Evolutionary conservation across 2,113 vertebrate genomes (phyloP), one percentile per base, ranked within the genome.

Genomic region (Phoxinus phoxinus): DNA sequence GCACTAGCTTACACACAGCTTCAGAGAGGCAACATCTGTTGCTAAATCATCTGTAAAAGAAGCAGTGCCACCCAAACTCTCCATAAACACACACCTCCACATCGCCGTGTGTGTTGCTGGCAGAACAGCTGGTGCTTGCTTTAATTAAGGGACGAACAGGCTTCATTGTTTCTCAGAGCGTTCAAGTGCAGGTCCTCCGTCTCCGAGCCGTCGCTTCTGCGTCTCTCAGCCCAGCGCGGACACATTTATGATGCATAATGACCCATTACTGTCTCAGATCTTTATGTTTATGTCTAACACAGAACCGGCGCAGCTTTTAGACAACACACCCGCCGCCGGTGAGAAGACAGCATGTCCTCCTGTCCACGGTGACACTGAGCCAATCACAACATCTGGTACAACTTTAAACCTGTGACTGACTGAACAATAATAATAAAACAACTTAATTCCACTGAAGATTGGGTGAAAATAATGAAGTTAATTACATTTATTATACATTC

Each of bases 11-110:
- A 46, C 72, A 72, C 44, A 35, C 23, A 84, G 73, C 91, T 88
- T 88, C 72, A 91, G 91, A 84, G 88, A 90, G 86, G n/a, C 89
- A 90, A 85, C 92, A 94, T 91, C 92, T 94, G 92, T 93, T 92
- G 92, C 74, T 92, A 90, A 94, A 92, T 94, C 92, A 93, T 92
- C 91, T 95, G 91, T 94, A 92, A 87, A 93, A 88, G 91, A 92
- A 94, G 85, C 84, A 87, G 88, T 87, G 89, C 77, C 85, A 83
- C 88, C 89, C 89, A 88, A 90, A 90, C 81, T 88, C 85, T 67
- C 76, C 91, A 92, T 91, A 91, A 93, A 92, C 90, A 86, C 87
- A 89, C 89, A 79, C 87, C 86, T 90, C 91, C 89, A 91, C 92
- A 87, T 89, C 88, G 61, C 89, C n/a, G n/a, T n/a, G n/a, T n/a